Evolutionary conservation across 2,888 invertebrate genomes (phyloP), one percentile per base, ranked within the genome.

Genomic region (Dorcus hopei): DNA sequence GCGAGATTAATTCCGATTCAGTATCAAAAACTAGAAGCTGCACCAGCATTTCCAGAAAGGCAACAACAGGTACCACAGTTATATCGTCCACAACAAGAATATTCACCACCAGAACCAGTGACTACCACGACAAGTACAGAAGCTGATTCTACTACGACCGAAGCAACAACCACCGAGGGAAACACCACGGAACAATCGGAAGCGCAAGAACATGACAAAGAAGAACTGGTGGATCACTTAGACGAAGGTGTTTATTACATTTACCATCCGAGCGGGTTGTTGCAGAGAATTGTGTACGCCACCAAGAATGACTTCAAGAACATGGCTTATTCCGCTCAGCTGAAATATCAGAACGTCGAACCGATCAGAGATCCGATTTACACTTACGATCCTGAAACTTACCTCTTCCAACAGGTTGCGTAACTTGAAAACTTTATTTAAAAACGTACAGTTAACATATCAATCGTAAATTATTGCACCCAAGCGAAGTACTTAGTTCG

Each of bases 261-360:
- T 6, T 82, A 87, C 41, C 79, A 87, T 61, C 87, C 87, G 2
- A 82, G 80, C 59, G 83, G 86, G 3, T 81, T 85, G 63, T 79
- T 87, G 2, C 87, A 88, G 67, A 80, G 83, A 57, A 84, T 87
- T 9, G 82, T 81, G 65, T 87, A 85, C 76, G 79, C 82, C 59
- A 85, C 85, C 69, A 73, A 75, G n/a, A 78, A 81, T 63, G 79
- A 82, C 68, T 62, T 74, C 43, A 74, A 74, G 39, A 85, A 86
- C 54, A 87, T 87, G 86, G 86, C 83, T 16, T 86, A 85, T 70
- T 83, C 83, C 41, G 87, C 87, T 8, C 82, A 83, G 66, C 80
- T 87, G 58, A 85, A 83, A 51, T 87, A 87, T 70, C 83, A 80
- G 67, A 82, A 83, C 65, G 85, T 87, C 59, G 84, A 86, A 57